phyloP scores from a whole-genome alignment of 1,140 invertebrate species.

The Rhizoglyphus robini region DNA sequence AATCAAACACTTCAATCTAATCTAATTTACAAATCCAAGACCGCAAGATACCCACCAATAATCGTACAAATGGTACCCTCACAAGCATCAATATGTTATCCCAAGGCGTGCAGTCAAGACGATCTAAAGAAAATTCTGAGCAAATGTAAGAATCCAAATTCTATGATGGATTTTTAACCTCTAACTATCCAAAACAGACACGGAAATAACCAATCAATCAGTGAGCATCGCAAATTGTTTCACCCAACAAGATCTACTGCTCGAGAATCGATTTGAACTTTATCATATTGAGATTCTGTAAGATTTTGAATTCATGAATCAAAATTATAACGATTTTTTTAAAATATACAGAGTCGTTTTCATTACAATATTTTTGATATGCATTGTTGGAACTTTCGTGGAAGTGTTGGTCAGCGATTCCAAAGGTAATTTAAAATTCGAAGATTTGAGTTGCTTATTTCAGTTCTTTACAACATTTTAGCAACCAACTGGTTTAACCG shows the following conservation, averaged over 20 bases:
- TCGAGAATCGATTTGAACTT: conserved; percentile 1
- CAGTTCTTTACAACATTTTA: background rate
- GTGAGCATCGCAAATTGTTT: background rate
- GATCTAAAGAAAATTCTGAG: background rate
- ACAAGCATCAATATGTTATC: background rate
- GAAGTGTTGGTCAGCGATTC: background rate
- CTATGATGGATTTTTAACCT: too few relatives aligned
- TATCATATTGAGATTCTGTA: conserved; percentile 7
- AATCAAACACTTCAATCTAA: background rate
- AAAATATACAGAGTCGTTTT: background rate
- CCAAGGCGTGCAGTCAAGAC: background rate
- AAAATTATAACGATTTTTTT: background rate
- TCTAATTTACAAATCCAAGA: background rate
- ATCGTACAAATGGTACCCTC: background rate
- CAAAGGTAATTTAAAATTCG: background rate
- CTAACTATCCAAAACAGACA: too few relatives aligned
- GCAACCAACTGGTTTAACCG: background rate
- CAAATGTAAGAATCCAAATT: background rate
- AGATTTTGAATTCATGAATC: background rate
- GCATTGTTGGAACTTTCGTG: background rate
- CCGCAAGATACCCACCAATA: too few relatives aligned
- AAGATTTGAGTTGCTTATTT: background rate
- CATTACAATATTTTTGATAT: background rate
- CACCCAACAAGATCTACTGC: background rate
- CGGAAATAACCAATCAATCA: too few relatives aligned